Evolutionary conservation across 2,888 invertebrate genomes (phyloP), one percentile per base, ranked within the genome.

Genomic region (Cosmorhoe ocellata): DNA sequence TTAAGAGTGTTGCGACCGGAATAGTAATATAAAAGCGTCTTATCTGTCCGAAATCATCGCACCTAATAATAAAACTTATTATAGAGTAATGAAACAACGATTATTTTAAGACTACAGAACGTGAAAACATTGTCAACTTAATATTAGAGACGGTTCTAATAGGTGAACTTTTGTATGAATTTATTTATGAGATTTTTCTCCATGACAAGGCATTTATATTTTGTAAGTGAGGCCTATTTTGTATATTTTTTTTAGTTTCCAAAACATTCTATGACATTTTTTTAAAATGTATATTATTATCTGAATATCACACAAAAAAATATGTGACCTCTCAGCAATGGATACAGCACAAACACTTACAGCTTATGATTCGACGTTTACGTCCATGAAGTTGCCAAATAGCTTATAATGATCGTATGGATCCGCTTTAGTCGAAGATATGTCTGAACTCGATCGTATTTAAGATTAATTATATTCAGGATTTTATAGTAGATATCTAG

Each of bases 311-410:
- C 27, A 43, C 33, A 32, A 32, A 57, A 61, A 52, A 55, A 48
- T 52, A 62, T 60, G 62, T 67, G 59, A 66, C 67, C 52, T 51
- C 52, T 50, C 63, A 63, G 57, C 64, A 48, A 63, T 58, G 52
- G 57, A 56, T 61, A 59, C 68, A 72, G 83, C 83, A 82, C 83
- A 81, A 82, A 79, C 66, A 63, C 71, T 62, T 63, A 71, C 71
- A 73, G 77, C 72, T 75, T 76, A 73, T 67, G 65, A 75, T 65
- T 76, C 72, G 77, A 84, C 76, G 70, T 75, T 72, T 76, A 81
- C 89, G 89, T 90, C 89, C 89, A 80, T 74, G 61, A 81, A 81
- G 88, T 82, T 90, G 89, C 89, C 89, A 90, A 90, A 90, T 90
- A 89, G 85, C 79, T 81, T 81, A 71, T 84, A 83, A 75, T 76